Conservation (phyloP, 2,888 invertebrate genomes). For the Dasypolia templi region DNA sequence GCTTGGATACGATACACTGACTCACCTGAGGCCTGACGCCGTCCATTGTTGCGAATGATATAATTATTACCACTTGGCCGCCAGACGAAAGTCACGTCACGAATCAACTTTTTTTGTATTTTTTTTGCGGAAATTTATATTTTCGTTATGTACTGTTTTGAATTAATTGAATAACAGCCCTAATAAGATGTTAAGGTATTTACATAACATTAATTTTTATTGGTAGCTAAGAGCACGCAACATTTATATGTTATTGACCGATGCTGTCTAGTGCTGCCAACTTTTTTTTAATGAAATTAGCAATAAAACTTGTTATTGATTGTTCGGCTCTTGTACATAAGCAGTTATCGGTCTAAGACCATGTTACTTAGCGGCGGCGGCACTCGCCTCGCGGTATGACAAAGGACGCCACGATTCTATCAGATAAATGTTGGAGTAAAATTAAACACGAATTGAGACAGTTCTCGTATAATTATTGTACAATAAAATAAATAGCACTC, state of each 20-base stretch:
- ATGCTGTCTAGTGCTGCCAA: neutral
- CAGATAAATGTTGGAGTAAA: constrained; percentile 12
- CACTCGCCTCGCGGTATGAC: no score
- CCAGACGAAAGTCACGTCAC: neutral
- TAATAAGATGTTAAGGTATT: constrained; percentile 1
- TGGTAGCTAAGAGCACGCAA: constrained; percentile 11
- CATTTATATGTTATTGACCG: neutral
- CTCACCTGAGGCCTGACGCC: neutral
- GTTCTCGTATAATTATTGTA: constrained; percentile 71
- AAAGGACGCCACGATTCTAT: neutral
- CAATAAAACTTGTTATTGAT: neutral
- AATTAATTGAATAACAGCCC: neutral
- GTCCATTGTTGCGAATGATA: neutral
- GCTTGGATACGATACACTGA: neutral
- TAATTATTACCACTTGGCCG: neutral
- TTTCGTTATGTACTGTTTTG: constrained; percentile 4
- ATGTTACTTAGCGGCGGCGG: neutral
- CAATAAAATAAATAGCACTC: constrained; percentile 81
- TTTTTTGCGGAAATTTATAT: neutral
- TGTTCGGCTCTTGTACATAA: neutral
- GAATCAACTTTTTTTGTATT: neutral
- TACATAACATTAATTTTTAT: neutral
- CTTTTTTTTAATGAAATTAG: neutral
- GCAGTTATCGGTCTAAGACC: neutral
- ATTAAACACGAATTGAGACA: constrained; percentile 48